Evolutionary conservation across 2,797 vertebrate genomes (phyloP).

Genomic region (Eidolon dupreanum): DNA sequence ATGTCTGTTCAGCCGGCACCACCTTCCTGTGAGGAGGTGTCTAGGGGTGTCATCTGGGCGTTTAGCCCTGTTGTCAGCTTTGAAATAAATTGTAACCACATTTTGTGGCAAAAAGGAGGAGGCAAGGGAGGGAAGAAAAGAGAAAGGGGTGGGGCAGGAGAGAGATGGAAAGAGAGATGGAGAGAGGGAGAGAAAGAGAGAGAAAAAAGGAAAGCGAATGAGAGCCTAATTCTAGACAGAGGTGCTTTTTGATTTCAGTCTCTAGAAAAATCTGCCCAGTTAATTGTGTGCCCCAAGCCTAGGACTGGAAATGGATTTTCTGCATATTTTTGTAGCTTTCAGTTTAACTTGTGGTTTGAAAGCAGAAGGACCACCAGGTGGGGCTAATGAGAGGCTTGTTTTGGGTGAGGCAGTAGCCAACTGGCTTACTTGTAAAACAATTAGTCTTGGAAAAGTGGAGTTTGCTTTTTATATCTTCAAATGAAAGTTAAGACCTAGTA

Average conservation of each 20-base stretch:
- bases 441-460: conserved; percentile 2
- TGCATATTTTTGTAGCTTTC: neutral
- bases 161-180: too few relatives aligned
- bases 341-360: neutral
- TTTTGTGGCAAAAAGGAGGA: neutral
- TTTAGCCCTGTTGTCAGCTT: conserved; percentile 47
- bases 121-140: neutral
- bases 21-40: neutral
- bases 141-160: too few relatives aligned
- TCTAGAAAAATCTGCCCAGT: neutral
- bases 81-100: conserved; percentile 43
- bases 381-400: conserved; percentile 60
- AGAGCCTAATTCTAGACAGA: neutral
- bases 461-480: conserved; percentile 40
- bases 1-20: neutral
- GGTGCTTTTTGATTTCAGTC: neutral
- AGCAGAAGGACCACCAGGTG: conserved; percentile 65
- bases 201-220: neutral
- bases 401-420: neutral
- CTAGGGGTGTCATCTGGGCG: conserved; percentile 3
- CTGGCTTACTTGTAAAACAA: neutral
- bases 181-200: neutral
- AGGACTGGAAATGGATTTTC: neutral
- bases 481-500: neutral
- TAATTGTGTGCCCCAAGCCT: neutral